phyloP scores from a whole-genome alignment of 2,888 invertebrate genomes.

The Sinhomidia bicolor region DNA sequence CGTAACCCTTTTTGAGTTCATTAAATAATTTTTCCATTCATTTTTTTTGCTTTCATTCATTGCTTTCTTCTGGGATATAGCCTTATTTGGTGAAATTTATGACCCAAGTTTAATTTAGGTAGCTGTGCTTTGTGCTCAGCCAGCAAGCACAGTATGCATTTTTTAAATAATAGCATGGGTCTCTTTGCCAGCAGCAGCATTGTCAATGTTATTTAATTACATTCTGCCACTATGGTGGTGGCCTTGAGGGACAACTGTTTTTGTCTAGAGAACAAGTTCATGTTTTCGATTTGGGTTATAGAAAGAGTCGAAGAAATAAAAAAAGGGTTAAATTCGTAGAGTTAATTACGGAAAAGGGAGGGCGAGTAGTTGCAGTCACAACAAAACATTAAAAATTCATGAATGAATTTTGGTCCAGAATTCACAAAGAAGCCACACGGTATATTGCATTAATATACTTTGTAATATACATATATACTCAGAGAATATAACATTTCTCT shows the following conservation, averaged over 20 bases:
- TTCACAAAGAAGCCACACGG: no score
- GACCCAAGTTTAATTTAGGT: neutral
- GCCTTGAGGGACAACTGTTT: constrained; percentile 43
- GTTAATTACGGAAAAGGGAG: constrained; percentile 53
- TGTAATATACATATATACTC: no score
- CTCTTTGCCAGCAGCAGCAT: neutral
- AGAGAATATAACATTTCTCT: no score
- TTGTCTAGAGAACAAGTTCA: neutral
- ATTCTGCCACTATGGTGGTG: constrained; percentile 2
- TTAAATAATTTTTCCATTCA: constrained; percentile 55
- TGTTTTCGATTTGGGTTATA: constrained; percentile 23
- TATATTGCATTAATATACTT: no score
- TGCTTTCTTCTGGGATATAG: neutral
- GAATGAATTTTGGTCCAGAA: constrained; percentile 18
- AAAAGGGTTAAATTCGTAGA: constrained; percentile 35
- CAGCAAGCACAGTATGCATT: neutral
- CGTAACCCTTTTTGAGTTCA: constrained; percentile 66
- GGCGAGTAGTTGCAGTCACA: neutral
- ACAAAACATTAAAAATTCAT: constrained; percentile 10
- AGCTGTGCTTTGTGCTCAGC: no score
- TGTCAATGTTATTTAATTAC: constrained; percentile 14
- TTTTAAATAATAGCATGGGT: neutral
- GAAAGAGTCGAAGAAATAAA: neutral
- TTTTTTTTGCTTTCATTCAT: constrained; percentile 30
- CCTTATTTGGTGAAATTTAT: constrained; percentile 49